Conservation (phyloP, 2,888 invertebrate genomes). For the Nomada lathburiana region DNA sequence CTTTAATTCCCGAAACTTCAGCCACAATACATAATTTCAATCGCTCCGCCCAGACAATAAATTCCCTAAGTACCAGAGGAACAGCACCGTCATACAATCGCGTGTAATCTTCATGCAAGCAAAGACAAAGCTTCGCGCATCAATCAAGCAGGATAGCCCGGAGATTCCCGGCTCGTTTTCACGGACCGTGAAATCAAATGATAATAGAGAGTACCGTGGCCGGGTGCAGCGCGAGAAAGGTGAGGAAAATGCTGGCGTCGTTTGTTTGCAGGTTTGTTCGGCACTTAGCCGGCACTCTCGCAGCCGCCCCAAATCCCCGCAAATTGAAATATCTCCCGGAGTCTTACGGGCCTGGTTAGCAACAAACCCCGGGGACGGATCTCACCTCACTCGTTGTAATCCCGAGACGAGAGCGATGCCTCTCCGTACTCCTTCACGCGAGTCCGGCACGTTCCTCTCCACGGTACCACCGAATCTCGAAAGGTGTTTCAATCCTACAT, state of each 20-base stretch:
- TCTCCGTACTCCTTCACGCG: slow-evolving; percentile 59
- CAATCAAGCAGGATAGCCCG: slow-evolving; percentile 8
- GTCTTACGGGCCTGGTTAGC: slow-evolving; percentile 79
- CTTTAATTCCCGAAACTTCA: too few relatives aligned
- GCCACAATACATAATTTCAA: not conserved
- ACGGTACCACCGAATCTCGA: slow-evolving; percentile 11
- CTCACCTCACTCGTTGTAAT: slow-evolving; percentile 77
- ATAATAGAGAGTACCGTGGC: slow-evolving; percentile 52
- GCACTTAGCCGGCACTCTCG: slow-evolving; percentile 69
- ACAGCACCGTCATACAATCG: too few relatives aligned
- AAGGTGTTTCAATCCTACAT: slow-evolving; percentile 11
- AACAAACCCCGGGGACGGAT: slow-evolving; percentile 78
- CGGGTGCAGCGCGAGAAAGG: slow-evolving; percentile 36
- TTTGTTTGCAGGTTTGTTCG: slow-evolving; percentile 74
- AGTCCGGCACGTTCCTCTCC: slow-evolving; percentile 51
- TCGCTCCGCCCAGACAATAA: not conserved
- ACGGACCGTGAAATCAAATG: slow-evolving; percentile 61
- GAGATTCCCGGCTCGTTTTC: slow-evolving; percentile 38
- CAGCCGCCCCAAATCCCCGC: slow-evolving; percentile 76
- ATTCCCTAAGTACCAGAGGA: too few relatives aligned
- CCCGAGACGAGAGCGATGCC: slow-evolving; percentile 63
- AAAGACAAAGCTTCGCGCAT: slow-evolving; percentile 5
- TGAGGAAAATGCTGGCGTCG: slow-evolving; percentile 61
- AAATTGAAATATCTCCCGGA: slow-evolving; percentile 80
- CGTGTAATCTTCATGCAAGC: not conserved